These are phyloP conservation scores for Synergus japonicus DNA, from an alignment of 2,888 invertebrate genomes.

Conservation along the genomic window DNA sequence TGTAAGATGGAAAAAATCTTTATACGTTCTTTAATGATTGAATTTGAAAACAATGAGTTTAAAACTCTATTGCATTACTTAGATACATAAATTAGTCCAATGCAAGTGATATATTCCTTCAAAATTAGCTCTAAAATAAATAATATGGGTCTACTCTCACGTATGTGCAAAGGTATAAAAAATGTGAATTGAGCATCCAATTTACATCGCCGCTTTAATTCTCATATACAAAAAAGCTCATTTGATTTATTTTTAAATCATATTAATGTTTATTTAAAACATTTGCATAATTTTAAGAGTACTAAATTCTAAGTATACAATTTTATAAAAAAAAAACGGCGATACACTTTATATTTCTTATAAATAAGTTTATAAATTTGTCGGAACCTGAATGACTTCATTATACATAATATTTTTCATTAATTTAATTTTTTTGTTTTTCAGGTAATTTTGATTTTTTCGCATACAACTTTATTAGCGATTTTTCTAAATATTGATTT, in stretches of 20 bases:
- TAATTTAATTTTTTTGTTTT: background rate
- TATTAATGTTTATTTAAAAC: too few relatives aligned
- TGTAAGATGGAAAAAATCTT: conserved; percentile 16
- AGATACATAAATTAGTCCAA: background rate
- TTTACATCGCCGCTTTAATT: background rate
- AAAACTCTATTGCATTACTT: background rate
- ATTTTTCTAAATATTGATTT: background rate
- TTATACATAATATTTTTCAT: background rate
- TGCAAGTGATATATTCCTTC: conserved; percentile 10
- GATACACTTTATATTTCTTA: background rate
- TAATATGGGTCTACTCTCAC: conserved; percentile 36
- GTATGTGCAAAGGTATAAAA: conserved; percentile 25
- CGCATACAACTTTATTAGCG: background rate
- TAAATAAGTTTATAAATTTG: background rate
- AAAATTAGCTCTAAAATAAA: conserved; percentile 22
- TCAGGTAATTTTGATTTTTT: background rate
- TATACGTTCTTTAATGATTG: background rate
- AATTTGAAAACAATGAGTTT: background rate
- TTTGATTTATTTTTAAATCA: background rate
- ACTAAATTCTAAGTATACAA: background rate
- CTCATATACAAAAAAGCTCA: background rate
- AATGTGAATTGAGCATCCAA: conserved; percentile 20
- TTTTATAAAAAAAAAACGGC: background rate
- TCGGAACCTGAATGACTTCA: background rate
- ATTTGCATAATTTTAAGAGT: background rate